Base-by-base conservation (phyloP, 2,888 invertebrate genomes). In the Taphrorychus bicolor region DNA sequence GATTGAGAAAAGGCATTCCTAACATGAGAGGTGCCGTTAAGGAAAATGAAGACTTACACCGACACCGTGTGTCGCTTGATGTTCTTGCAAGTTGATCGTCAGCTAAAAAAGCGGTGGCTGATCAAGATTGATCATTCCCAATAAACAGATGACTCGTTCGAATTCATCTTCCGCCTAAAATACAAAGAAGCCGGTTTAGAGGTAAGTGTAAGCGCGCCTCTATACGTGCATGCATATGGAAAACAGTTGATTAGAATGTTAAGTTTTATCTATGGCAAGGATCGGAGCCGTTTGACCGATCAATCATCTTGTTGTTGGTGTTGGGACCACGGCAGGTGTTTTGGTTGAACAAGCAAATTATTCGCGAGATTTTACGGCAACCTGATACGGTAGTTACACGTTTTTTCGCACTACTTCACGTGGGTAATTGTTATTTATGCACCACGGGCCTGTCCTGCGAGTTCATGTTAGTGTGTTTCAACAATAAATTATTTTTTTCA, bases 1-100 rank as follows among this genome's bases (percentile, higher is more conserved):
- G 59, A 65, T 67, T 67, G 63, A 68, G 59, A 54, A 57, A 59
- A 63, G 56, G 42, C 53, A 17, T 67, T 67, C 57, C 57, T 57
- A 60, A 52, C n/a, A n/a, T 52, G 18, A 67, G 62, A 66, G 60
- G 51, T 51, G 52, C 61, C 60, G 42, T 51, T 51, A 59, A 59
- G 21, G 66, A 48, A 57, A 61, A 66, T 58, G 58, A 62, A 63
- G 63, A 63, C 68, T 54, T 62, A 62, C 45, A 42, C 51, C 66
- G 56, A 42, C 58, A 40, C 19, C 53, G 32, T 59, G n/a, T n/a
- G n/a, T n/a, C n/a, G n/a, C n/a, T n/a, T n/a, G n/a, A n/a, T n/a
- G n/a, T n/a, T n/a, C n/a, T n/a, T n/a, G n/a, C n/a, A n/a, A n/a
- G n/a, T n/a, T n/a, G 45, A 58, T 67, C 41, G 22, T 18, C 21